Evolutionary conservation across 1,140 invertebrate species (phyloP).

Genomic region (Ridgeia piscesae): DNA sequence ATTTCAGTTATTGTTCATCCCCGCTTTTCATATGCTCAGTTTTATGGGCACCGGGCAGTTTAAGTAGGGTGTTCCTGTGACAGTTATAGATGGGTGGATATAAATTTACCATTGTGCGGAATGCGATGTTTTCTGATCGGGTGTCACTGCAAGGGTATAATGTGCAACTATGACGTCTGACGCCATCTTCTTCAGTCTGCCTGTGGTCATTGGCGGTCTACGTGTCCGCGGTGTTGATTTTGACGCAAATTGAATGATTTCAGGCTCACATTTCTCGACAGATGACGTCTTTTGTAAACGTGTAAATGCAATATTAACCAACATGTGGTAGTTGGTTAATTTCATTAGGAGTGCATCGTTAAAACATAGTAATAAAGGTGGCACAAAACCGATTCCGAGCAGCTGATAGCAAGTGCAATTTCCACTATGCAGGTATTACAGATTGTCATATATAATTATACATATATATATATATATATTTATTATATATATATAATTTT

Average conservation of each 20-base stretch:
- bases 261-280: background rate
- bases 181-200: background rate
- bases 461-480: background rate
- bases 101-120: background rate
- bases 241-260: background rate
- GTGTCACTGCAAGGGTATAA: background rate
- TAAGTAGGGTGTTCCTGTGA: background rate
- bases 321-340: background rate
- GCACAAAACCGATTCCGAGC: background rate
- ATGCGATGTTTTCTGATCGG: slow-evolving; percentile 4
- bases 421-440: background rate
- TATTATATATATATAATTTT: background rate
- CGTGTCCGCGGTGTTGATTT: background rate
- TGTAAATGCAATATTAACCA: background rate
- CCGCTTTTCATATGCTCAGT: background rate
- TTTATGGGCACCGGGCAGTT: background rate
- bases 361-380: background rate
- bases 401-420: background rate
- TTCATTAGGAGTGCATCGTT: background rate
- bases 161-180: background rate
- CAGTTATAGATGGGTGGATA: background rate
- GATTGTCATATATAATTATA: background rate
- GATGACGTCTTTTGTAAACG: background rate
- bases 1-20: slow-evolving; percentile 1
- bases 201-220: background rate